Evolutionary conservation across 2,888 invertebrate species (phyloP).

Genomic region (Trachelus iudaicus): DNA sequence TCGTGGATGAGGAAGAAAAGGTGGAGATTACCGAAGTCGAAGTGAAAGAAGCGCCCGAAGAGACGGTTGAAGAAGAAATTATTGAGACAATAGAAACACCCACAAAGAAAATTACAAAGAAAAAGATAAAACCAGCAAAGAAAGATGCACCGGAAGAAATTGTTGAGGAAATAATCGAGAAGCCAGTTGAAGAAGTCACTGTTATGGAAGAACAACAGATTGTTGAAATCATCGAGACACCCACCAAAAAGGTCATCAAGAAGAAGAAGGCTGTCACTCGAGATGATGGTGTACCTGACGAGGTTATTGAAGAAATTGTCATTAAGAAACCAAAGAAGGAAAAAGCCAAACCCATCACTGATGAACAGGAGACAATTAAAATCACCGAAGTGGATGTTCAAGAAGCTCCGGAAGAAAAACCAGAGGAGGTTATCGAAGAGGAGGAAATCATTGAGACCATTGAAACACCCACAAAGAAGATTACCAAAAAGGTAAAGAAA

Average conservation of each 20-base stretch:
- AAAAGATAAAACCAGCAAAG: constrained; percentile 29
- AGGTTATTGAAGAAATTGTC: constrained; percentile 43
- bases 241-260: constrained; percentile 21
- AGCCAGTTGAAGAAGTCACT: constrained; percentile 15
- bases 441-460: constrained; percentile 25
- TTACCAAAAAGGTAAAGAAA: constrained; percentile 22
- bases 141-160: constrained; percentile 31
- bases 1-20: constrained; percentile 33
- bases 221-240: constrained; percentile 30
- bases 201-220: constrained; percentile 35
- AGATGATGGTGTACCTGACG: constrained; percentile 39
- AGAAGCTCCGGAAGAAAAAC: constrained; percentile 34
- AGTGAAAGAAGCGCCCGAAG: constrained; percentile 35
- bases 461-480: constrained; percentile 21
- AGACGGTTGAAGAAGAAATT: constrained; percentile 15
- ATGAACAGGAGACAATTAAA: constrained; percentile 38
- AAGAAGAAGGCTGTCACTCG: constrained; percentile 21
- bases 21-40: constrained; percentile 40
- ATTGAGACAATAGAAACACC: constrained; percentile 25
- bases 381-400: constrained; percentile 36
- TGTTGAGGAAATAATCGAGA: too few species aligned
- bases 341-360: constrained; percentile 30
- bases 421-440: constrained; percentile 33
- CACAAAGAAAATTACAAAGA: constrained; percentile 14
- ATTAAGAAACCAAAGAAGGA: constrained; percentile 28